Conservation (phyloP, 2,888 invertebrate genomes). For the Galeopsomyia nigrocyanea region DNA sequence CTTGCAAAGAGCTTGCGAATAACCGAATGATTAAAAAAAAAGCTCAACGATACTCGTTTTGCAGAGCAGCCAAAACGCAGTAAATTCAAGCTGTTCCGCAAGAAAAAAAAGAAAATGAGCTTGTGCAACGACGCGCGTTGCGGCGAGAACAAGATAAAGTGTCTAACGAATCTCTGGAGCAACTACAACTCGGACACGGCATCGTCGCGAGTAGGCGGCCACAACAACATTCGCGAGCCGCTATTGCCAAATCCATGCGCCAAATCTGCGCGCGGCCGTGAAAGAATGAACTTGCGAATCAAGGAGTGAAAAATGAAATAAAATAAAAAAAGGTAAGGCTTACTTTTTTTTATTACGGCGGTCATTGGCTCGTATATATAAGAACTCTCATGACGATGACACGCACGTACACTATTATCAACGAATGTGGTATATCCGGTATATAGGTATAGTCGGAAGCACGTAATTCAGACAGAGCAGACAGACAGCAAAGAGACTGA, state of each 20-base stretch:
- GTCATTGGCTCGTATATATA: constrained; percentile 34
- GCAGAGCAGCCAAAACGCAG: constrained; percentile 17
- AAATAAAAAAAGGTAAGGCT: too few species aligned
- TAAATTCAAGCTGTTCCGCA: constrained; percentile 32
- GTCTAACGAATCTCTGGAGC: constrained; percentile 7
- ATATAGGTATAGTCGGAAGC: neutral
- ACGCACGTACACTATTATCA: neutral
- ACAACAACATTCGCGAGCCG: too few species aligned
- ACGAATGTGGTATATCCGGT: constrained; percentile 27
- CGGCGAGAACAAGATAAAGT: constrained; percentile 25
- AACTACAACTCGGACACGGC: neutral
- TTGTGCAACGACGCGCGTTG: constrained; percentile 23
- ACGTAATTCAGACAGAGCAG: neutral
- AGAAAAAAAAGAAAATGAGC: constrained; percentile 11
- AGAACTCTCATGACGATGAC: too few species aligned
- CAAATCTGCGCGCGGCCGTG: too few species aligned
- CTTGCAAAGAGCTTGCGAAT: too few species aligned
- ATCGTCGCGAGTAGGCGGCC: neutral
- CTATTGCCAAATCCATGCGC: too few species aligned
- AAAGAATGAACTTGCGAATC: too few species aligned
- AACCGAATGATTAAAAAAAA: too few species aligned
- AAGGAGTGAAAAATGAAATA: too few species aligned
- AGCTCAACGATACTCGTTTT: neutral
- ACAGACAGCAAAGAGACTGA: neutral
- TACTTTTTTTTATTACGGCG: neutral